Percentiles rank a stretch among this genome's conserved stretches.
Evolutionary conservation across 1,140 invertebrate species (phyloP).

Genomic region (Euura saliciscinereae): DNA sequence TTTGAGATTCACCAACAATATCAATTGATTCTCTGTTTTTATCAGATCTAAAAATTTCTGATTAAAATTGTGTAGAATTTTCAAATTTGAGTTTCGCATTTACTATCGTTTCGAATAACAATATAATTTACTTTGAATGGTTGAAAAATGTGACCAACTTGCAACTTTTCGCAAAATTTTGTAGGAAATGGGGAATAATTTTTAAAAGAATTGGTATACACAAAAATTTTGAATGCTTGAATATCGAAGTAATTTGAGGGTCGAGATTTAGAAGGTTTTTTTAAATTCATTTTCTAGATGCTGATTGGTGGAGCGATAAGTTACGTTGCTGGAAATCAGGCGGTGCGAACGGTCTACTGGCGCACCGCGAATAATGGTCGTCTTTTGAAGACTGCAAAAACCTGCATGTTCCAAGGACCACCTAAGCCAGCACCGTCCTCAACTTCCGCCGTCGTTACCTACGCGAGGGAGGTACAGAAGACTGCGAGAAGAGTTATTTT

Average conservation of each 20-base stretch:
- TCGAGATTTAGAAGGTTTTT: not conserved
- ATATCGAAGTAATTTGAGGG: not conserved
- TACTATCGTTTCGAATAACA: too few relatives aligned
- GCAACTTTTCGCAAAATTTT: too few relatives aligned
- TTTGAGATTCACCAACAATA: too few relatives aligned
- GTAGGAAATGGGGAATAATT: too few relatives aligned
- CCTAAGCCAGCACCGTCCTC: conserved; percentile 52
- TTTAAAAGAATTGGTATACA: too few relatives aligned
- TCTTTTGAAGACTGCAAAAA: conserved; percentile 66
- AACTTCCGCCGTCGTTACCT: conserved; percentile 42
- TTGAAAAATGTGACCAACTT: too few relatives aligned
- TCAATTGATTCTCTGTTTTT: too few relatives aligned
- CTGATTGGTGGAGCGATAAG: conserved; percentile 65
- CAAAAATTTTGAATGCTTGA: too few relatives aligned
- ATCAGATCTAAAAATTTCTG: too few relatives aligned
- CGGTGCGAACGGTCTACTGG: conserved; percentile 76
- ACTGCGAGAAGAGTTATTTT: not conserved
- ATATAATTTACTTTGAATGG: too few relatives aligned
- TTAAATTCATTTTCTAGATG: conserved; percentile 34
- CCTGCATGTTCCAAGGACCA: conserved; percentile 65
- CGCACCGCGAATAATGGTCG: conserved; percentile 60
- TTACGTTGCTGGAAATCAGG: conserved; percentile 72
- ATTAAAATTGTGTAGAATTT: too few relatives aligned
- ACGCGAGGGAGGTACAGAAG: not conserved
- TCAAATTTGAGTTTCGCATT: too few relatives aligned